These are phyloP conservation scores for Phragmatobia fuliginosa DNA, from an alignment of 2,888 invertebrate genomes.

Conservation along the genomic window DNA sequence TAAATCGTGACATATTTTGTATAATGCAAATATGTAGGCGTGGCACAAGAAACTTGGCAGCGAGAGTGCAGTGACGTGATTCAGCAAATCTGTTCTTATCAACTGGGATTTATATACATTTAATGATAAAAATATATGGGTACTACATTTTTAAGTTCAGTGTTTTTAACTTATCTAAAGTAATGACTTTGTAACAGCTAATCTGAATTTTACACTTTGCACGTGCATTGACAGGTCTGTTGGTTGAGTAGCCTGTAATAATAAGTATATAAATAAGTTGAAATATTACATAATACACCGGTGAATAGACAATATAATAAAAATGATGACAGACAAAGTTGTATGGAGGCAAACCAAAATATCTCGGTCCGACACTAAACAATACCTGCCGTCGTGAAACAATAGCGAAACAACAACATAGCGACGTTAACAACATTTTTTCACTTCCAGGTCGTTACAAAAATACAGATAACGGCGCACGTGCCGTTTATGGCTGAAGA, in stretches of 20 bases:
- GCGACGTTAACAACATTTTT: slow-evolving; percentile 71
- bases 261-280: too few species aligned
- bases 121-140: slow-evolving; percentile 54
- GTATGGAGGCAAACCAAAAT: slow-evolving; percentile 54
- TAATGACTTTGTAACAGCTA: slow-evolving; percentile 71
- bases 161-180: slow-evolving; percentile 58
- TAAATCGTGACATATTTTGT: slow-evolving; percentile 52
- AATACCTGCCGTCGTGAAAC: slow-evolving; percentile 59
- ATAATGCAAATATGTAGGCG: slow-evolving; percentile 80
- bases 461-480: slow-evolving; percentile 76
- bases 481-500: slow-evolving; percentile 79
- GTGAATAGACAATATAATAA: slow-evolving; percentile 76
- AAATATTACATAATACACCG: too few species aligned
- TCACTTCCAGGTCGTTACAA: slow-evolving; percentile 72
- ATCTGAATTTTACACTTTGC: slow-evolving; percentile 77
- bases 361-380: slow-evolving; percentile 56
- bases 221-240: slow-evolving; percentile 60
- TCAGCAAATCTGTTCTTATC: slow-evolving; percentile 83
- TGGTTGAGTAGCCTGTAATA: too few species aligned
- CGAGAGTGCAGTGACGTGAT: slow-evolving; percentile 68
- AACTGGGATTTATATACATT: slow-evolving; percentile 79
- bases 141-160: slow-evolving; percentile 46
- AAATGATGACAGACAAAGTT: slow-evolving; percentile 69
- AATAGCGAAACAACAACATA: slow-evolving; percentile 62
- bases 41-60: slow-evolving; percentile 80